These are phyloP conservation scores for Drosophila kikkawai DNA, from an alignment of 1,140 invertebrate genomes.

Conservation along the genomic window DNA sequence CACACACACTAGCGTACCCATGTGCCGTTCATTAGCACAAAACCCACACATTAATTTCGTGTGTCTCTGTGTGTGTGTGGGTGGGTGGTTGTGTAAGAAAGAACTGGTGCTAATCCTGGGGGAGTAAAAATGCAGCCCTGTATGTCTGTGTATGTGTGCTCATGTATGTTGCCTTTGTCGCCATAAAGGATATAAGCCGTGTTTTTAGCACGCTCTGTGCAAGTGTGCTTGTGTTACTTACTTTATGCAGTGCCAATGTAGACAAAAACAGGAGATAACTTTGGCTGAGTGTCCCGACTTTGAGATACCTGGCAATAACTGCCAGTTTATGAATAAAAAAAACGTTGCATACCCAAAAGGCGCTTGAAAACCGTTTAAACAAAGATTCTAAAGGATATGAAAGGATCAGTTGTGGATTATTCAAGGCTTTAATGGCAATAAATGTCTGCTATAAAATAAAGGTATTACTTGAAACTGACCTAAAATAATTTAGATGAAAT, in stretches of 20 bases:
- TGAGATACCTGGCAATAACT: not conserved
- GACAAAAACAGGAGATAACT: conserved; percentile 1
- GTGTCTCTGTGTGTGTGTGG: conserved; percentile 15
- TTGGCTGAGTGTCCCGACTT: not conserved
- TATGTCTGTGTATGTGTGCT: conserved; percentile 13
- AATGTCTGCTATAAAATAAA: not conserved
- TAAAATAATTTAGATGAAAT: not conserved
- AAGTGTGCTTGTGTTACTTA: conserved; percentile 52
- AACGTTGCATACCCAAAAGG: conserved; percentile 2
- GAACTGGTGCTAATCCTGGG: conserved; percentile 29
- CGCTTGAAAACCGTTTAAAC: conserved; percentile 4
- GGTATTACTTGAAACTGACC: not conserved
- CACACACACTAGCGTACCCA: conserved; percentile 18
- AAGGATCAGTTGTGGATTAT: not conserved
- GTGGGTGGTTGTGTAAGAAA: conserved; percentile 10
- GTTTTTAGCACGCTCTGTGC: conserved; percentile 55
- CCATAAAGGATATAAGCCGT: conserved; percentile 77
- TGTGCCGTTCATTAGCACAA: conserved; percentile 77
- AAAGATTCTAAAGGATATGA: not conserved
- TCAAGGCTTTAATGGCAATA: no score
- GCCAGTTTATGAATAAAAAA: not conserved
- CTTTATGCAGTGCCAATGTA: conserved; percentile 59
- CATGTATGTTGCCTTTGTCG: conserved; percentile 66
- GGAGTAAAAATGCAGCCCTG: conserved; percentile 35
- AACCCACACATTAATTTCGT: conserved; percentile 77